A percentile compares a stretch with the other conserved stretches of the same genome.
These are phyloP conservation scores for Sitobion miscanthi DNA, from an alignment of 1,140 invertebrate genomes.

Conservation along the genomic window DNA sequence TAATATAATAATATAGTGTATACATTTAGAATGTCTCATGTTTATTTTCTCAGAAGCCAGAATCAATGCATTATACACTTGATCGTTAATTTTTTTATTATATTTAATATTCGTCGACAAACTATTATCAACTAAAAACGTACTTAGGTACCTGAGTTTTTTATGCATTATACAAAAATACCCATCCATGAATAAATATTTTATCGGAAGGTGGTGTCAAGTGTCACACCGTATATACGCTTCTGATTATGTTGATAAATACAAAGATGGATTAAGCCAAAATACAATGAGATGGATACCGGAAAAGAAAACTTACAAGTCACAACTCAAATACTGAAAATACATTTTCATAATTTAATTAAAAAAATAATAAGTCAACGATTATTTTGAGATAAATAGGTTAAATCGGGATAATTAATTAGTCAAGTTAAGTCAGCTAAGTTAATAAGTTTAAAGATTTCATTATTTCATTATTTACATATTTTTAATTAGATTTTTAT, in stretches of 20 bases:
- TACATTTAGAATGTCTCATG: background rate
- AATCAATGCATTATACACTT: background rate
- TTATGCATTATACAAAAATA: background rate
- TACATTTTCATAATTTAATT: background rate
- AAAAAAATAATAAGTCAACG: background rate
- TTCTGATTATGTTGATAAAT: background rate
- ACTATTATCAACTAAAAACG: background rate
- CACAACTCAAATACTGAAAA: background rate
- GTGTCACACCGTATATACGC: background rate
- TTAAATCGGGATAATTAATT: background rate
- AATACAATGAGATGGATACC: background rate
- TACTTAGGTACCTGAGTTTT: background rate
- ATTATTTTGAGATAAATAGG: background rate
- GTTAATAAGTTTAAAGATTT: background rate
- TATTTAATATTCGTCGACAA: background rate
- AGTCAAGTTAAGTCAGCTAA: background rate
- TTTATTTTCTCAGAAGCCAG: background rate
- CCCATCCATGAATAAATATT: background rate
- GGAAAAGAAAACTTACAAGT: background rate
- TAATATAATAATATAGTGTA: background rate
- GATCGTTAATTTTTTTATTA: background rate
- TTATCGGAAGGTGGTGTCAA: too few relatives aligned
- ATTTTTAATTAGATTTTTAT: constrained; percentile 6
- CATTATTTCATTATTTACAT: background rate
- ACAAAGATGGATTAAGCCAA: background rate